These are phyloP conservation scores for Macropis europaea DNA, from an alignment of 2,888 invertebrate species.

Conservation along the genomic window DNA sequence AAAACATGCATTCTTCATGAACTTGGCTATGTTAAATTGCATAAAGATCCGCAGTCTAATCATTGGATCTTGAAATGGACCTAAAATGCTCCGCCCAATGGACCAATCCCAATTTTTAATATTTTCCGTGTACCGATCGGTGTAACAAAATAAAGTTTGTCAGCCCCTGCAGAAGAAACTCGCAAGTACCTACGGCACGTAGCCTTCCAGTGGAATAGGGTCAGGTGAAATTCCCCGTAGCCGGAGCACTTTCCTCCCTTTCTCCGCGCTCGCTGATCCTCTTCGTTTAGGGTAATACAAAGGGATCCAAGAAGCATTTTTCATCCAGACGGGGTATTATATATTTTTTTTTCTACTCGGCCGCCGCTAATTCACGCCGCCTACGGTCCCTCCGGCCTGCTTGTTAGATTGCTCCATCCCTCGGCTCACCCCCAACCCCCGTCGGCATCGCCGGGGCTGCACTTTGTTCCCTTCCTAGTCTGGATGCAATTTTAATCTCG, in stretches of 20 bases:
- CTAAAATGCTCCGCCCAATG: too few species aligned
- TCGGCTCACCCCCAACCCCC: background rate
- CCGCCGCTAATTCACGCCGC: constrained; percentile 66
- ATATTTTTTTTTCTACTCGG: constrained; percentile 61
- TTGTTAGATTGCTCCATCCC: constrained; percentile 58
- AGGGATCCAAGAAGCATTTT: constrained; percentile 44
- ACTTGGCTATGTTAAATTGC: too few species aligned
- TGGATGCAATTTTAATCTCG: constrained; percentile 79
- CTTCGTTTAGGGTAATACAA: constrained; percentile 37
- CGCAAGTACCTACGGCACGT: too few species aligned
- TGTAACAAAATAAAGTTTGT: too few species aligned
- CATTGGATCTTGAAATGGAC: too few species aligned
- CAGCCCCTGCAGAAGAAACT: background rate
- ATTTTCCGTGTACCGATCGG: too few species aligned
- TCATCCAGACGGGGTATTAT: constrained; percentile 46
- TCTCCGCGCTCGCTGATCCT: background rate
- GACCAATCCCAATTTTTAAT: too few species aligned
- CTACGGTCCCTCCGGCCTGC: constrained; percentile 44
- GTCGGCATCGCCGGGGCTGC: constrained; percentile 11
- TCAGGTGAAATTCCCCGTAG: constrained; percentile 16
- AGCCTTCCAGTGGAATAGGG: too few species aligned
- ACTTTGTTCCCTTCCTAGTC: constrained; percentile 51
- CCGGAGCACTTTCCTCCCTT: constrained; percentile 4
- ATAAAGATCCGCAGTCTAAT: too few species aligned
- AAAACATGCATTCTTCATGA: too few species aligned